phyloP scores from a whole-genome alignment of 2,888 invertebrate species.

The Ennomos quercinarius region DNA sequence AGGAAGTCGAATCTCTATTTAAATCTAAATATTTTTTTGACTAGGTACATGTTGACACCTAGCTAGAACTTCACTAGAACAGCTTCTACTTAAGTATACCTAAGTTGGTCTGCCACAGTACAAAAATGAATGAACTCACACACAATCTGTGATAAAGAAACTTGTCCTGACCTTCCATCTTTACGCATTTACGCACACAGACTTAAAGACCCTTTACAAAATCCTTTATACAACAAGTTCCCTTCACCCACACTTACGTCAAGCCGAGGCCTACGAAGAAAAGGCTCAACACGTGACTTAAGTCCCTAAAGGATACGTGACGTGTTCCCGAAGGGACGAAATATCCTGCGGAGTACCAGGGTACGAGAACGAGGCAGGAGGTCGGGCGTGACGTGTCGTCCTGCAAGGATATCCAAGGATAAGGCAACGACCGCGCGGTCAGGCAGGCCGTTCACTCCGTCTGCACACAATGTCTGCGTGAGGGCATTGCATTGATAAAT shows the following conservation, averaged over 20 bases:
- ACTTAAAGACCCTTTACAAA: conserved; percentile 23
- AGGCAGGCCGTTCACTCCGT: conserved; percentile 62
- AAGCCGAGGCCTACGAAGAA: conserved; percentile 26
- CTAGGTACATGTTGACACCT: no score
- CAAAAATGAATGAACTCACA: not conserved
- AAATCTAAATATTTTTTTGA: no score
- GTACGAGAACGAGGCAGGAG: conserved; percentile 68
- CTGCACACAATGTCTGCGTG: conserved; percentile 38
- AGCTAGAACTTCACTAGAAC: no score
- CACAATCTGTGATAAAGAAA: conserved; percentile 20
- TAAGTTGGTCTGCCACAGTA: no score
- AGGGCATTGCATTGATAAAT: conserved; percentile 41
- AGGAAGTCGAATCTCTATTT: no score
- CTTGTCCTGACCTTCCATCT: not conserved
- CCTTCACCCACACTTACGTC: conserved; percentile 31
- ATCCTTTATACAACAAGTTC: conserved; percentile 25
- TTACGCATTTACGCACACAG: conserved; percentile 37
- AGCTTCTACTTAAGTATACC: no score
- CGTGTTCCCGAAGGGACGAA: conserved; percentile 85
- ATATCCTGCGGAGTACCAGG: conserved; percentile 84
- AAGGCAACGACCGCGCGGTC: conserved; percentile 69
- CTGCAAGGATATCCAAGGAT: conserved; percentile 83
- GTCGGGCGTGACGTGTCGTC: conserved; percentile 69
- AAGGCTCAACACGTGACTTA: conserved; percentile 28
- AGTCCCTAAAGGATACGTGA: conserved; percentile 69